phyloP scores from a whole-genome alignment of 2,888 invertebrate genomes.

The Acleris literana region DNA sequence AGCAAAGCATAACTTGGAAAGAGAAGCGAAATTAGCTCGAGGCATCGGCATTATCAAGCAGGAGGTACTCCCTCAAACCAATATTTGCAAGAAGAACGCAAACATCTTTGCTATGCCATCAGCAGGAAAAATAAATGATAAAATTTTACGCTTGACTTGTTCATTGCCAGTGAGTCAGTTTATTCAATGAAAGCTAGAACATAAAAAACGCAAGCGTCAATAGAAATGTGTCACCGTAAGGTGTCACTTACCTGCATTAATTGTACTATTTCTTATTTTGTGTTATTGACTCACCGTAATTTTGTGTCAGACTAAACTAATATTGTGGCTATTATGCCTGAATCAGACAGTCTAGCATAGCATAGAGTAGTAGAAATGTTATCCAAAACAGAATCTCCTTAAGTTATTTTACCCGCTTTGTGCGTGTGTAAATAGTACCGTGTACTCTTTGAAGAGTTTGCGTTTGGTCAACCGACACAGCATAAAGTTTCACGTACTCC shows the following conservation, averaged over 20 bases:
- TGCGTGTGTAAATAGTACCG: too few species aligned
- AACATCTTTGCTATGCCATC: constrained; percentile 18
- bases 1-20: constrained; percentile 12
- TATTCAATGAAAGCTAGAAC: constrained; percentile 6
- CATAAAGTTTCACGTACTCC: constrained; percentile 33
- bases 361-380: too few species aligned
- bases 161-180: neutral
- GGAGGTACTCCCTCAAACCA: constrained; percentile 1
- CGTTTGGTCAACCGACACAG: neutral
- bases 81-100: constrained; percentile 22
- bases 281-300: constrained; percentile 19
- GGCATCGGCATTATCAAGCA: constrained; percentile 22
- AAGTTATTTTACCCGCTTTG: too few species aligned
- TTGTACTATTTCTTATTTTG: too few species aligned
- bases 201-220: constrained; percentile 4
- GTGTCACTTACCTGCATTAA: constrained; percentile 23
- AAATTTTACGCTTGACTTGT: neutral
- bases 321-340: too few species aligned
- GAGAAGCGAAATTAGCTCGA: constrained; percentile 15
- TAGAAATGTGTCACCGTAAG: neutral
- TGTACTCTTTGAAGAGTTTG: neutral
- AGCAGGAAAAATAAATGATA: neutral
- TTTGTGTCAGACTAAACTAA: neutral
- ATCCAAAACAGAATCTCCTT: too few species aligned
- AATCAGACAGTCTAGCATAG: too few species aligned